Evolutionary conservation across 1,140 invertebrate species (phyloP).

Genomic region (Cydia splendana): DNA sequence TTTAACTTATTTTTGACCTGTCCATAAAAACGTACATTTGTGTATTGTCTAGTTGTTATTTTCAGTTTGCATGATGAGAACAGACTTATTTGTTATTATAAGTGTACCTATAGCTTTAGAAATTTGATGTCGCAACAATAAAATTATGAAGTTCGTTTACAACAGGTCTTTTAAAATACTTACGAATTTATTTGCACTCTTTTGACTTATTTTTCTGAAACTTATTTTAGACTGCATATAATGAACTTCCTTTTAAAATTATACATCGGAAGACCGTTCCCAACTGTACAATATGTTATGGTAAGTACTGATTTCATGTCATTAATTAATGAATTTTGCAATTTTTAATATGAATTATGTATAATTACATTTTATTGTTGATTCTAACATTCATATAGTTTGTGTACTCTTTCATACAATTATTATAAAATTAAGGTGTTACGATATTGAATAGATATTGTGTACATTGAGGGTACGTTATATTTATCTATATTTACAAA

Average conservation of each 20-base stretch:
- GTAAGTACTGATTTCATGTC: slow-evolving; percentile 21
- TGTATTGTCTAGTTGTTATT: neutral
- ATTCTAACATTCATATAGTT: slow-evolving; percentile 24
- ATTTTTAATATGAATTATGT: neutral
- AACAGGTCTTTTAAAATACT: neutral
- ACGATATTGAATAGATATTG: slow-evolving; percentile 37
- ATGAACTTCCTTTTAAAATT: neutral
- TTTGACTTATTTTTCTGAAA: neutral
- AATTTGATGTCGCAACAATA: neutral
- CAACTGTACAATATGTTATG: neutral
- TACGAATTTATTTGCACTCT: neutral
- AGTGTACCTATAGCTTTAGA: neutral
- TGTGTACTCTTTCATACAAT: slow-evolving; percentile 10
- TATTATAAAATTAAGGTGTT: slow-evolving; percentile 24
- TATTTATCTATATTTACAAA: slow-evolving; percentile 39
- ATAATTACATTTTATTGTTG: slow-evolving; percentile 28
- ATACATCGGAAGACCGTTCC: neutral
- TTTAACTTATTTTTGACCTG: neutral
- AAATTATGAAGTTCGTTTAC: neutral
- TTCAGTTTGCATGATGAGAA: neutral
- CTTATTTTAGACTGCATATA: neutral
- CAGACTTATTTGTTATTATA: no score
- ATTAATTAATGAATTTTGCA: slow-evolving; percentile 19
- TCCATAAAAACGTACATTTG: neutral
- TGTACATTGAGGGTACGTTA: slow-evolving; percentile 34